Base-by-base conservation (phyloP, 2,888 invertebrate species). In the Eupithecia subfuscata region DNA sequence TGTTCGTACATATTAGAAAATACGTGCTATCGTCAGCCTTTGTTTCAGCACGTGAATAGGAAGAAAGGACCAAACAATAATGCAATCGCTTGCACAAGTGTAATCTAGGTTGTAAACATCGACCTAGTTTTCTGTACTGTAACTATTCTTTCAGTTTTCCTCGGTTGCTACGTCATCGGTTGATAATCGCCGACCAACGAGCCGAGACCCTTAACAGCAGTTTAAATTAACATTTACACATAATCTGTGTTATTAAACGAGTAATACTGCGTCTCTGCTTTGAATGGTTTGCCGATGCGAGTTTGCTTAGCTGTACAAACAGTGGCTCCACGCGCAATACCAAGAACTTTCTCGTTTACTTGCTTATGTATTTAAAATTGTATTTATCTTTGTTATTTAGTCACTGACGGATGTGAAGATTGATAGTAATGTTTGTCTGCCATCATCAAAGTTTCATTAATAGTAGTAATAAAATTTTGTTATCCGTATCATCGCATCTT, bases 291-390 rank as follows among this genome's bases (percentile, higher is more conserved):
- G 75, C 77, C 85, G 91, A 91, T 92, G 86, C 80, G 79, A 88
- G 94, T 94, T 94, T 94, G 88, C 88, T 89, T 94, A 95, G 94
- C 94, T 95, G 95, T 89, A 89, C 90, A 92, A 95, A 95, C 91
- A 91, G 93, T 92, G 92, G 91, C 90, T 89, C 88, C 89, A 75
- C 88, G 88, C 86, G 84, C 89, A 84, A 87, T 93, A 92, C 92
- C 84, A 83, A 91, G 92, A 93, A 94, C 88, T 91, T 88, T 90
- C 89, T 88, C 87, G 88, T 92, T 91, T 91, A 88, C 89, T 85
- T 88, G 79, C 84, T 86, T 81, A 83, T 85, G 83, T 85, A 84
- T 86, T 87, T 86, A 87, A 40, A 87, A 89, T 89, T 87, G 87
- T 88, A 87, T 89, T 89, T 90, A 89, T 88, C 86, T 87, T 86